Percentiles rank a stretch among this genome's conserved stretches.
Evolutionary conservation across 2,888 invertebrate species (phyloP).

Genomic region (Aphidius colemani): DNA sequence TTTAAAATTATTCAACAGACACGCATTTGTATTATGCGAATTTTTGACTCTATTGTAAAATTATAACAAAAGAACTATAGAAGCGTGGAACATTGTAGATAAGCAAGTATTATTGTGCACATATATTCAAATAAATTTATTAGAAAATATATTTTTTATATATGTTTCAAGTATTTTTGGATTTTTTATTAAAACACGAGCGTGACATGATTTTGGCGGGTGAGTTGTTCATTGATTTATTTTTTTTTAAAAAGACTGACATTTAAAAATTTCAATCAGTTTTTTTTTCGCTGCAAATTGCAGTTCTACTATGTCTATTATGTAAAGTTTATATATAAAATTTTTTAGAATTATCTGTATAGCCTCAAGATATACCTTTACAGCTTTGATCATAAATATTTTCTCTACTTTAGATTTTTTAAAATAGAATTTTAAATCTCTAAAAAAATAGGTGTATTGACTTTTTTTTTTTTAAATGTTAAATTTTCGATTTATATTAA

Average conservation of each 20-base stretch:
- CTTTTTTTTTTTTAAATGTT: background rate
- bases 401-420: too few relatives aligned
- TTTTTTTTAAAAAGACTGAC: background rate
- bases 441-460: background rate
- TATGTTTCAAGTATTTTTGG: constrained; percentile 48
- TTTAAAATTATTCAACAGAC: background rate
- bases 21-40: constrained; percentile 2
- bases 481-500: background rate
- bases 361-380: too few relatives aligned
- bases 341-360: too few relatives aligned
- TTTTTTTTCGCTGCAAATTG: background rate
- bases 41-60: constrained; percentile 9
- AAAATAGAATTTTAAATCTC: too few relatives aligned
- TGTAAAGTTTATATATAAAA: too few relatives aligned
- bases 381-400: too few relatives aligned
- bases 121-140: constrained; percentile 17
- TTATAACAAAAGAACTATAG: constrained; percentile 21
- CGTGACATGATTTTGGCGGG: constrained; percentile 44
- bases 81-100: constrained; percentile 22
- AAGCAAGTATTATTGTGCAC: constrained; percentile 5
- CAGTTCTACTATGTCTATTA: too few relatives aligned
- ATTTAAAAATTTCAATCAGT: background rate
- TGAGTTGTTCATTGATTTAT: constrained; percentile 31
- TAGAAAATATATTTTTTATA: constrained; percentile 27
- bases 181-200: constrained; percentile 44